Percentiles rank a stretch among this genome's conserved stretches.
These are phyloP conservation scores for Lepilemur ruficaudatus DNA, from an alignment of 2,797 vertebrate genomes.

Conservation along the genomic window DNA sequence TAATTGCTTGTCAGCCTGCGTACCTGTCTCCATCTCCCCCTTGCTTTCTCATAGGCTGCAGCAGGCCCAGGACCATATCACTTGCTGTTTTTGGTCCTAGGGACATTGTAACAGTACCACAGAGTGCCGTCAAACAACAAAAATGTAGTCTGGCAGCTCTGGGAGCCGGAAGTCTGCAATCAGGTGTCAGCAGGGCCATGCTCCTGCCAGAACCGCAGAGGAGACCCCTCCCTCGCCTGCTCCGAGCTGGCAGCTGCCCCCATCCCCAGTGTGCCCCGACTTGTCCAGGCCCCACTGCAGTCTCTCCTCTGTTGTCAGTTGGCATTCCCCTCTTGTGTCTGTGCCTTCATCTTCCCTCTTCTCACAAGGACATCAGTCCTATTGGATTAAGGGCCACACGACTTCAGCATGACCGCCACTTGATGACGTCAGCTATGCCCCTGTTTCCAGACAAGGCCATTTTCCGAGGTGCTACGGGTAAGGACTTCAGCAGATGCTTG, in stretches of 20 bases:
- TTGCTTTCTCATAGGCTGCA: rapidly evolving
- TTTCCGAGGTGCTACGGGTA: background rate
- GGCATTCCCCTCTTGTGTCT: background rate
- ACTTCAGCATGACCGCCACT: background rate
- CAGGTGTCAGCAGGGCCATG: background rate
- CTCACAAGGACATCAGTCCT: background rate
- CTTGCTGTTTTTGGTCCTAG: rapidly evolving
- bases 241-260: rapidly evolving
- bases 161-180: background rate
- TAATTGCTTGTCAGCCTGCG: background rate
- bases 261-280: rapidly evolving
- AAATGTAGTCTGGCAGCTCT: background rate
- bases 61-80: background rate
- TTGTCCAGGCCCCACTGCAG: rapidly evolving
- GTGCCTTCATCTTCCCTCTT: background rate
- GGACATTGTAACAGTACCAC: background rate
- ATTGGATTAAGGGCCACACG: background rate
- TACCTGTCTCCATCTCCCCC: background rate
- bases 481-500: background rate
- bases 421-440: too few relatives aligned
- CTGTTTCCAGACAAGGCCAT: background rate
- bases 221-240: background rate
- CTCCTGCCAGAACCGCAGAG: rapidly evolving
- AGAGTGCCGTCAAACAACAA: too few relatives aligned
- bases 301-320: rapidly evolving